Conservation (phyloP, 1,140 invertebrate genomes). For the Bombus soroeensis region DNA sequence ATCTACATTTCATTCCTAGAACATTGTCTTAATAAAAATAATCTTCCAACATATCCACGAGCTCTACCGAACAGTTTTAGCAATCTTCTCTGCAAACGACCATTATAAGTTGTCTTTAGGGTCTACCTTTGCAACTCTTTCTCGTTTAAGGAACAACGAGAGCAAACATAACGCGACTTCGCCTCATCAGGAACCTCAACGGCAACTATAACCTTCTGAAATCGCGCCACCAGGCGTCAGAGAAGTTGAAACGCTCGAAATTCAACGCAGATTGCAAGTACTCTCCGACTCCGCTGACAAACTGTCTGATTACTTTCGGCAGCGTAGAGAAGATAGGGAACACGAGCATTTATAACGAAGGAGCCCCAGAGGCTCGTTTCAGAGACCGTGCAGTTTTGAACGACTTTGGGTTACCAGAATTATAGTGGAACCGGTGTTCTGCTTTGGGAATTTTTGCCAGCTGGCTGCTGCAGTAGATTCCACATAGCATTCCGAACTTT, state of each 20-base stretch:
- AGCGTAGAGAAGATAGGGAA: not conserved
- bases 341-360: not conserved
- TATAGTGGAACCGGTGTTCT: not conserved
- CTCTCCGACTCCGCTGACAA: not conserved
- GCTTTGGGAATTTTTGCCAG: conserved; percentile 6
- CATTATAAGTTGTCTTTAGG: not conserved
- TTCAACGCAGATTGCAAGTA: not conserved
- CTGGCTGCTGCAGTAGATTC: not conserved
- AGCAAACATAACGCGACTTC: not conserved
- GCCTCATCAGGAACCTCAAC: not conserved
- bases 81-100: not conserved
- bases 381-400: not conserved
- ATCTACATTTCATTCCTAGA: too few species aligned
- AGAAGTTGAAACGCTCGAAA: not conserved
- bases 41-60: not conserved
- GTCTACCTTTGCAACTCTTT: too few species aligned
- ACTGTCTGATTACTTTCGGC: not conserved
- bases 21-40: not conserved
- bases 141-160: not conserved
- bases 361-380: not conserved
- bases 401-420: not conserved
- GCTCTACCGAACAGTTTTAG: not conserved
- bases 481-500: not conserved
- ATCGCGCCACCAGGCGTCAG: not conserved
- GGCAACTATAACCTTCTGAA: too few species aligned